These are phyloP conservation scores for Oriolus oriolus DNA, from an alignment of 2,113 vertebrate genomes.

Conservation along the genomic window DNA sequence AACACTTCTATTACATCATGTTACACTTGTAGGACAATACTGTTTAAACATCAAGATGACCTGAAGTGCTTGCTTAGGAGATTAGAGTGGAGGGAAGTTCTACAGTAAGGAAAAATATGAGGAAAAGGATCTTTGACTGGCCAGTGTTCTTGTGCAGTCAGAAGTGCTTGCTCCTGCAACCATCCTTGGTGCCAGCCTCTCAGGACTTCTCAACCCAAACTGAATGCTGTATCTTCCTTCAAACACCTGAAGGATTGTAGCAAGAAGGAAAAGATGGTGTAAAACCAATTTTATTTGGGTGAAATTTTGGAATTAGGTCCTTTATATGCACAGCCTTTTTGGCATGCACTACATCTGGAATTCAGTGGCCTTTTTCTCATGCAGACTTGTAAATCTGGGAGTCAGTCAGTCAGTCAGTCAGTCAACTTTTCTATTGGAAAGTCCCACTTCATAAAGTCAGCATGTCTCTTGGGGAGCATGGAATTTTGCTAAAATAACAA, in stretches of 20 bases:
- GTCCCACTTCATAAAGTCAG: neutral
- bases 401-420: neutral
- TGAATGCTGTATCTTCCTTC: neutral
- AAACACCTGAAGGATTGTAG: neutral
- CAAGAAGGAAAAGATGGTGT: neutral
- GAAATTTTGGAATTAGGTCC: neutral
- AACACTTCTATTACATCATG: neutral
- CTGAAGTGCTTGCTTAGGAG: neutral
- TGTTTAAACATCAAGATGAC: neutral
- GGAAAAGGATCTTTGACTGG: neutral
- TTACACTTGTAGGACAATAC: neutral
- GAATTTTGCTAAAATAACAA: neutral
- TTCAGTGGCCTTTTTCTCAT: neutral
- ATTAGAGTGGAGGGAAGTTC: neutral
- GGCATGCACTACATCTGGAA: neutral
- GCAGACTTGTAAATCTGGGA: neutral
- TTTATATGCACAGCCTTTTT: neutral
- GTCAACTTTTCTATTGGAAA: neutral
- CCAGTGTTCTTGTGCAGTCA: neutral
- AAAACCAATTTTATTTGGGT: neutral
- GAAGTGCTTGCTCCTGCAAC: neutral
- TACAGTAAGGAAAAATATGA: neutral
- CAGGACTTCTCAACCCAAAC: fast-evolving
- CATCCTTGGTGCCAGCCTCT: neutral
- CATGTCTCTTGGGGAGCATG: neutral